These are phyloP conservation scores for Lepidurus arcticus DNA, from an alignment of 1,140 invertebrate species.

Conservation along the genomic window DNA sequence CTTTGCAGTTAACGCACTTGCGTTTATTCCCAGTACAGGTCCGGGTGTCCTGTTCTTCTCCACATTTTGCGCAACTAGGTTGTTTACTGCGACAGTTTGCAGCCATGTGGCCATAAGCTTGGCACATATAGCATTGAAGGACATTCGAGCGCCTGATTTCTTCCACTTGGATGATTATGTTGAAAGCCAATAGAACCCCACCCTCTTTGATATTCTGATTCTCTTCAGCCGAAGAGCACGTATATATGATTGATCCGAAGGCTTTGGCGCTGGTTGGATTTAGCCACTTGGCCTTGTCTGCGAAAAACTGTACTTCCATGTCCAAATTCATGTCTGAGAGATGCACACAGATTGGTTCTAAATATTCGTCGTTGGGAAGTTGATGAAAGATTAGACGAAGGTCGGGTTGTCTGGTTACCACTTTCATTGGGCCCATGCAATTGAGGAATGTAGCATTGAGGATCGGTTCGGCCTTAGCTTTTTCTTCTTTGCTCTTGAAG, in stretches of 20 bases:
- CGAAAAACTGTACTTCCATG: neutral
- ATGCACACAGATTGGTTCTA: neutral
- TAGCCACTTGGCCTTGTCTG: neutral
- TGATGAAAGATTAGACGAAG: neutral
- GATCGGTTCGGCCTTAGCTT: neutral
- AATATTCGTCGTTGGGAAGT: neutral
- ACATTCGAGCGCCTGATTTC: neutral
- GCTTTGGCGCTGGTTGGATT: neutral
- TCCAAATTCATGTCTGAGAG: neutral
- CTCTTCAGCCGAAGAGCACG: neutral
- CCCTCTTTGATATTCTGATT: neutral
- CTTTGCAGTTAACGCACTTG: slow-evolving; percentile 11
- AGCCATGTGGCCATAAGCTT: neutral
- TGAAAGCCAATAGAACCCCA: neutral
- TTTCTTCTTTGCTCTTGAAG: neutral
- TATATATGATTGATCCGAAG: neutral
- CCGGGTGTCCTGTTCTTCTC: neutral
- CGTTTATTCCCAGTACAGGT: neutral
- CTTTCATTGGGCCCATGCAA: neutral
- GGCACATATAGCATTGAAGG: neutral
- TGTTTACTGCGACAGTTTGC: neutral
- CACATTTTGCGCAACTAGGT: slow-evolving; percentile 1
- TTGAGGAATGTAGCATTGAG: neutral
- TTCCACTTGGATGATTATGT: neutral
- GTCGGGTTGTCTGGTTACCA: neutral